Evolutionary conservation across 2,888 invertebrate species (phyloP), one percentile per base, ranked within the genome.

Genomic region (Bombylius discolor): DNA sequence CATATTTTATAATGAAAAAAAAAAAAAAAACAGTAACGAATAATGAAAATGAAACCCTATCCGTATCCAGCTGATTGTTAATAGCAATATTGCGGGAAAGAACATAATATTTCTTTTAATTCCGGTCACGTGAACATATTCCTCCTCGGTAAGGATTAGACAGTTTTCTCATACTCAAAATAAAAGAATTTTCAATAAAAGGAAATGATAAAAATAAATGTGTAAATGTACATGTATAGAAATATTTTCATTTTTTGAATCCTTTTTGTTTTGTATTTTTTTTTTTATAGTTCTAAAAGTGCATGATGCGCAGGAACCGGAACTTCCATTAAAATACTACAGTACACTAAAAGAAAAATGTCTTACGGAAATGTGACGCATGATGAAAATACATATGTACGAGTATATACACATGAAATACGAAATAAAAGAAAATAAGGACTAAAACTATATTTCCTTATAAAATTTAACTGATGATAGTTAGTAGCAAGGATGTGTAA

Each of bases 71-170:
- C 33, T 44, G 54, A 46, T 45, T 42, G 5, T 7, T 36, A 36
- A 5, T 7, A 36, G 5, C 5, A 5, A 8, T 36, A 36, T 36
- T 36, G 34, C 34, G 4, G 4, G 5, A 36, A 36, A 44, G 49
- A 54, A 56, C 53, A 51, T 55, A 49, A 53, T 53, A 55, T 59
- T 58, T 57, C 52, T 47, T 55, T 59, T 59, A 59, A 59, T 59
- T 59, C 59, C 59, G 59, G 53, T 57, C 59, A 59, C 57, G 59
- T 59, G 59, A 57, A 52, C 34, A 32, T 42, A n/a, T 52, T 53
- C 51, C 5, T 42, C 39, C 4, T 42, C 11, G 8, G 11, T 42
- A 54, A 49, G 54, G 34, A 50, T 49, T 45, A 32, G 44, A 31
- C 23, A 23, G 23, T 23, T 23, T 49, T 42, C 39, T 39, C 53